Evolutionary conservation across 1,140 invertebrate genomes (phyloP), one percentile per base, ranked within the genome.

Genomic region (Neodiprion pinetum): DNA sequence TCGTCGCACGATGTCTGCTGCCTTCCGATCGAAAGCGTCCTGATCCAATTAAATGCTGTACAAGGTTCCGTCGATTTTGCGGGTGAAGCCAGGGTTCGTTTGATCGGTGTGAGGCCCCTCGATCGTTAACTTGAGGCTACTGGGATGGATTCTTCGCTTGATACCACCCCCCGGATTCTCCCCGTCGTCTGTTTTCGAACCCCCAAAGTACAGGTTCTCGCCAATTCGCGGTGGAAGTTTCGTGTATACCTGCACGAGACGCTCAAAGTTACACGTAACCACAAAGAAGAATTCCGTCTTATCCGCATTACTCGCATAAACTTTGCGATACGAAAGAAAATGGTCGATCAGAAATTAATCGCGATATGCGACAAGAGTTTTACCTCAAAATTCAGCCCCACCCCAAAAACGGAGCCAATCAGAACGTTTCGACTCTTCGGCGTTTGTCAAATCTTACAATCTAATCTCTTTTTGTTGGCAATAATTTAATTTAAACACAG

Each of bases 41-140:
- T 40, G 28, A 40, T 40, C 28, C 28, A 40, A 40, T 85, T 80
- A 87, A 78, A 88, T 85, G 79, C 84, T 78, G 81, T 86, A 89
- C 81, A 86, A 88, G 72, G 88, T 86, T 80, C 88, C 88, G 80
- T 89, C 87, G 53, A 85, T 83, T 84, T 89, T 89, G 70, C 88
- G 85, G 61, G 84, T 88, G 77, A 82, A 89, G 50, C 88, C 88
- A 72, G 84, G 83, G 83, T 89, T 89, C 70, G 88, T 87, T 77
- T 86, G 84, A 81, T 87, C 86, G 40, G 81, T 81, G 69, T 89
- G 88, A 77, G 86, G 87, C 74, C 87, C 86, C 72, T 84, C 83
- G 77, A 88, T 88, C 66, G 86, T 87, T 74, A 89, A 80, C 81
- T 88, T 88, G 71, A 89, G 80, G 78, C 81, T 87, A 72, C 85